A percentile compares a stretch with the other conserved stretches of the same genome.
Evolutionary conservation across 2,888 invertebrate genomes (phyloP).

Genomic region (Scelioninae gen. 2): DNA sequence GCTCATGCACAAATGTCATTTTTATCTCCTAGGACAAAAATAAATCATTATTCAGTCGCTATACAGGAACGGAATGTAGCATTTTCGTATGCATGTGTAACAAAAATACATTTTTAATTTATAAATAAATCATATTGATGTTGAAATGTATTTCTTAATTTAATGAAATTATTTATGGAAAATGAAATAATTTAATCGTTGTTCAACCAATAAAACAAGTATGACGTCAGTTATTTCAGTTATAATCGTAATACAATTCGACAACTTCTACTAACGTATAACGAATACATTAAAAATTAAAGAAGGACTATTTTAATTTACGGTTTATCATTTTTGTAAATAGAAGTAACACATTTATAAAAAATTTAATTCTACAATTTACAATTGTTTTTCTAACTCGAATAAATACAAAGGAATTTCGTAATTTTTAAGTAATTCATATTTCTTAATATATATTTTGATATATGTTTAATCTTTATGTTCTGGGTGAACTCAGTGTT

Average conservation of each 20-base stretch:
- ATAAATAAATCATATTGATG: too few relatives aligned
- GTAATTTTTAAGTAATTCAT: background rate
- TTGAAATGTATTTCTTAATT: too few relatives aligned
- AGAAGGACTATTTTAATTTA: conserved; percentile 41
- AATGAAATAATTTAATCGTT: background rate
- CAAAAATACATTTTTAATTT: too few relatives aligned
- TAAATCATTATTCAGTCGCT: too few relatives aligned
- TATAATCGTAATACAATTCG: conserved; percentile 51
- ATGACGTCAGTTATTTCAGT: background rate
- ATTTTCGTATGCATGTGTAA: too few relatives aligned
- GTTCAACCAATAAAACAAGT: background rate
- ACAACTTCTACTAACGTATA: conserved; percentile 35
- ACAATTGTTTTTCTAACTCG: conserved; percentile 24
- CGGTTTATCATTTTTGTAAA: conserved; percentile 27
- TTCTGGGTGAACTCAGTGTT: conserved; percentile 15
- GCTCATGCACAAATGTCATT: too few relatives aligned
- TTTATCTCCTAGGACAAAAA: too few relatives aligned
- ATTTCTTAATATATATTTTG: conserved; percentile 10
- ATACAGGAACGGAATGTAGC: too few relatives aligned
- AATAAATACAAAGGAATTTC: background rate
- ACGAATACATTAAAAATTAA: conserved; percentile 27
- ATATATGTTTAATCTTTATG: conserved; percentile 12
- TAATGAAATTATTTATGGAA: background rate
- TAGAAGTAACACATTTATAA: conserved; percentile 22
- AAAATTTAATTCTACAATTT: conserved; percentile 14